Conservation (phyloP, 2,888 invertebrate genomes). For the Lasioglossum villosulum region DNA sequence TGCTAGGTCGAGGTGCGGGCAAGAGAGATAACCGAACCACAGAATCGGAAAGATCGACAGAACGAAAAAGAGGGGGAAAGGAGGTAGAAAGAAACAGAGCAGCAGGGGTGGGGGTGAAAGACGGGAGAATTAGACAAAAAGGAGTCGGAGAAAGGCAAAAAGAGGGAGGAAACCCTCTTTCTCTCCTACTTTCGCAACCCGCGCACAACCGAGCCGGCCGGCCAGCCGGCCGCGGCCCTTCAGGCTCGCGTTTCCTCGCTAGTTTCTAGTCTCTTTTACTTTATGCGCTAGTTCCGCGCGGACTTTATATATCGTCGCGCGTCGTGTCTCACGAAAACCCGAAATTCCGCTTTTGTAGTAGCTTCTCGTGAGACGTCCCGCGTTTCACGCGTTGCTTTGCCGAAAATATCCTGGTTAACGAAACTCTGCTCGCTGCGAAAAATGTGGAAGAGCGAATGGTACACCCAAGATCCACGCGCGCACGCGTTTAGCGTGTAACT, state of each 20-base stretch:
- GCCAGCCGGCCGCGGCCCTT: too few species aligned
- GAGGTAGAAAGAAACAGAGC: not conserved
- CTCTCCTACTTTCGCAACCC: slow-evolving; percentile 66
- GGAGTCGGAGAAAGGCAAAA: slow-evolving; percentile 28
- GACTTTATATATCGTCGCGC: slow-evolving; percentile 57
- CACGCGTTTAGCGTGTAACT: too few species aligned
- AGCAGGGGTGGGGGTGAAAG: not conserved
- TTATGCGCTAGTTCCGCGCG: slow-evolving; percentile 63
- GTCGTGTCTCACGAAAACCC: slow-evolving; percentile 59
- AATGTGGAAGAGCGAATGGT: too few species aligned
- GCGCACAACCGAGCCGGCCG: slow-evolving; percentile 56
- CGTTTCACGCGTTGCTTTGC: not conserved
- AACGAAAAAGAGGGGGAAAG: not conserved
- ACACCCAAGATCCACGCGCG: too few species aligned
- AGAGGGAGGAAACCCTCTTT: slow-evolving; percentile 33
- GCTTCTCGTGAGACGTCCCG: slow-evolving; percentile 44
- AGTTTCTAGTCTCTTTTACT: slow-evolving; percentile 67
- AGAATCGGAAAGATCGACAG: not conserved
- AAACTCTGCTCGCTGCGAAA: not conserved
- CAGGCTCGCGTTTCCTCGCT: slow-evolving; percentile 63
- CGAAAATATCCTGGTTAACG: slow-evolving; percentile 46
- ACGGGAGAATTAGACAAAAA: slow-evolving; percentile 7
- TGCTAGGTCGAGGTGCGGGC: not conserved
- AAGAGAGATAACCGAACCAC: not conserved
- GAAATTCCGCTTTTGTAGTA: slow-evolving; percentile 65